Base-by-base conservation (phyloP, 1,140 invertebrate genomes). In the Drosophila orosa region DNA sequence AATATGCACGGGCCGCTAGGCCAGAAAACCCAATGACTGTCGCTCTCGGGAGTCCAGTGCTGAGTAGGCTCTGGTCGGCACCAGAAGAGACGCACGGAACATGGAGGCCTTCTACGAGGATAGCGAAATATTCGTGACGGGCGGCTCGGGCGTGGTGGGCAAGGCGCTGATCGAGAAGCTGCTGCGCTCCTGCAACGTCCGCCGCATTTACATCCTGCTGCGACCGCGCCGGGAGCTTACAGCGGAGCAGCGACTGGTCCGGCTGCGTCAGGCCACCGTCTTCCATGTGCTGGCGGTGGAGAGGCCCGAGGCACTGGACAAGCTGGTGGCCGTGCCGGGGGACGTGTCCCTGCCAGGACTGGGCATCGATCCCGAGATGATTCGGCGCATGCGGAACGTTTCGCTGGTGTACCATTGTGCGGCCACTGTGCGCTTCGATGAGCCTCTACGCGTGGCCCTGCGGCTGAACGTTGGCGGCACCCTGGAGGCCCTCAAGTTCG, bases 341-440 rank as follows among this genome's bases (percentile, higher is more conserved):
- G 93, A 94, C 62, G 67, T 84, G 44, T 19, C 75, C 0, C 52
- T 72, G 25, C 74, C 79, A 0, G 25, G 55, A 0, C 19, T 91
- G 33, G 90, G 87, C 44, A 90, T 91, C 25, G 47, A 73, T 6
- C 24, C 61, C 25, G 22, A 61, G 47, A 42, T 78, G 62, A 13
- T 54, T 15, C 8, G 59, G n/a, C 48, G 48, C 15, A 82, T 93
- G 0, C 93, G 95, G 7, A 93, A 95, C 69, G 96, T 98, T 0
- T 95, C 96, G 4, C 93, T 99, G 15, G 95, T 99, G 3, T 98
- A 98, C 91, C 98, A 99, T 90, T 96, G 96, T 2, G 98, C 98
- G 1, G 98, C 98, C 0, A 99, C 97, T 37, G 95, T 99, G 6
- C 79, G 90, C 0, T 92, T 92, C 57, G 95, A 97, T 81, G 98